These are phyloP conservation scores for Ceratitis capitata DNA, from an alignment of 1,140 invertebrate species.

Conservation along the genomic window DNA sequence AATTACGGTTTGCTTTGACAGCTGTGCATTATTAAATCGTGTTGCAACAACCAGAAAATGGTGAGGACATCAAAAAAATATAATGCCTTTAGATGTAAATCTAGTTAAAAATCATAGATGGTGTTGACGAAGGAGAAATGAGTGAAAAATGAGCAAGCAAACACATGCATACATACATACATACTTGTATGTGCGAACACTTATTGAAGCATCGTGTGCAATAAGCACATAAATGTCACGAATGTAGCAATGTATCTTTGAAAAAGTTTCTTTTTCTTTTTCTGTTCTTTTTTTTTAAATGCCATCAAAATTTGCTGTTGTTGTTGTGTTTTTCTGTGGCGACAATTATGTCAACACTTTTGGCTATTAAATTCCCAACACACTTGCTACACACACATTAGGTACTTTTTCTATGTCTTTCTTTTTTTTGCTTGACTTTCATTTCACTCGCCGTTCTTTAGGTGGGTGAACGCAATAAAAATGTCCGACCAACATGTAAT, in stretches of 20 bases:
- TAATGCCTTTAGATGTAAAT: too few relatives aligned
- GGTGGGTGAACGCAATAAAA: slow-evolving; percentile 40
- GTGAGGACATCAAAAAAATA: too few relatives aligned
- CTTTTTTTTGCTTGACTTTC: neutral
- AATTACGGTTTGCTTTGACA: neutral
- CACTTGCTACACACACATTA: neutral
- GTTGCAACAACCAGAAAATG: neutral
- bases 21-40: neutral
- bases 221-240: neutral
- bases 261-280: neutral
- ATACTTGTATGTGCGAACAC: too few relatives aligned
- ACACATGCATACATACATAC: too few relatives aligned
- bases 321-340: neutral
- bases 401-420: neutral
- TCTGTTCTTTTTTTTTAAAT: neutral
- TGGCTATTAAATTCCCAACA: slow-evolving; percentile 15
- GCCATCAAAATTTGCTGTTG: neutral
- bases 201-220: neutral
- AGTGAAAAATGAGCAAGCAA: too few relatives aligned
- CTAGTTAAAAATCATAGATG: too few relatives aligned
- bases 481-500: slow-evolving; percentile 41
- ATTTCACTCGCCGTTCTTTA: slow-evolving; percentile 18
- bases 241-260: neutral
- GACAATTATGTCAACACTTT: slow-evolving; percentile 32
- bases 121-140: too few relatives aligned